Conservation (phyloP, 1,140 invertebrate species). For the Paraescarpia echinospica region DNA sequence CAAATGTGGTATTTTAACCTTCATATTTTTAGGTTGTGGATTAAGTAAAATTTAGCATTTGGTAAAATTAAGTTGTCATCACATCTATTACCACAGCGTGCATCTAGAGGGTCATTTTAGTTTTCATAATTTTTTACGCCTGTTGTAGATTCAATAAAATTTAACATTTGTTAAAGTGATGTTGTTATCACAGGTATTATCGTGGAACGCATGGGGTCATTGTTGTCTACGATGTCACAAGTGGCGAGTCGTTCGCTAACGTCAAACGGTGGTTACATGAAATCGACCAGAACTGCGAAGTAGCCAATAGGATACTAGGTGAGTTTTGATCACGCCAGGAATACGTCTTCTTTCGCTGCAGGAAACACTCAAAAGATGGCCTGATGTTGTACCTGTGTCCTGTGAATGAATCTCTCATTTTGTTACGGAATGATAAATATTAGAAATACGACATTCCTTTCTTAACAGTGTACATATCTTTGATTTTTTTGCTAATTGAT, state of each 20-base stretch:
- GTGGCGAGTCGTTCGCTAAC: constrained; percentile 98
- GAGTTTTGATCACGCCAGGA: constrained; percentile 39
- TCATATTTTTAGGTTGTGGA: too few relatives aligned
- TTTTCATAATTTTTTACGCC: too few relatives aligned
- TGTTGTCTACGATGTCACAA: constrained; percentile 98
- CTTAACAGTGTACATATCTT: constrained; percentile 7
- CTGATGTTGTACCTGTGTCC: too few relatives aligned
- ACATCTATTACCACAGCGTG: too few relatives aligned
- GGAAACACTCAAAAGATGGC: neutral
- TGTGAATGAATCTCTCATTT: too few relatives aligned
- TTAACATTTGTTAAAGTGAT: too few relatives aligned
- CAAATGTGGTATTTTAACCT: too few relatives aligned
- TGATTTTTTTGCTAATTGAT: neutral
- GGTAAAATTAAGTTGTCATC: too few relatives aligned
- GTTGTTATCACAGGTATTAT: constrained; percentile 77
- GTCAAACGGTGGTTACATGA: constrained; percentile 94
- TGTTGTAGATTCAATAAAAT: too few relatives aligned
- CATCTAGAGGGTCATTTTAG: too few relatives aligned
- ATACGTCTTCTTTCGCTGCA: too few relatives aligned
- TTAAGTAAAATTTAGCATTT: neutral
- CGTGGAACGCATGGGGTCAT: constrained; percentile 98
- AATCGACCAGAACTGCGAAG: constrained; percentile 99
- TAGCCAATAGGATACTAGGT: constrained; percentile 98
- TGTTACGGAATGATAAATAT: too few relatives aligned
- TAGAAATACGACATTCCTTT: neutral